Percentiles rank a stretch among this genome's conserved stretches.
Evolutionary conservation across 2,113 vertebrate genomes (phyloP).

Genomic region (Emydocephalus ijimae): DNA sequence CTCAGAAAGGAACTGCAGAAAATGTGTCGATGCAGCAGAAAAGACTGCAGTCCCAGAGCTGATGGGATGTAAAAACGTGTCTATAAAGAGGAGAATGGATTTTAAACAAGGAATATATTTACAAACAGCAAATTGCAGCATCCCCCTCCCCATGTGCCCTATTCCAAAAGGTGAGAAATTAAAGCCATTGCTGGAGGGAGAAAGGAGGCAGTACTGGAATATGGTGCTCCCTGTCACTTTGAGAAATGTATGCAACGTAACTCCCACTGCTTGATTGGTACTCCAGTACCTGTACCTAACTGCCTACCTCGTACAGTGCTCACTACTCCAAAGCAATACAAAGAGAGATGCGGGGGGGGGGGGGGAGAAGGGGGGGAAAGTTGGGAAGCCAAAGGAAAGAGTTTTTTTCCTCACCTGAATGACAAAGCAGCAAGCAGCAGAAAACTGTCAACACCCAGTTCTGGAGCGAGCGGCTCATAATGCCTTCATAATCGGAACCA

Average conservation of each 20-base stretch:
- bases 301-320: not conserved
- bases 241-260: not conserved
- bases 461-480: slow-evolving; percentile 74
- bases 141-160: not conserved
- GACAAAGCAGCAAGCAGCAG: slow-evolving; percentile 67
- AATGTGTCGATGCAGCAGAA: slow-evolving; percentile 75
- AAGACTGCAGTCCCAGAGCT: slow-evolving; percentile 45
- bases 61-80: not conserved
- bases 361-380: not conserved
- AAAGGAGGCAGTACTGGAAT: not conserved
- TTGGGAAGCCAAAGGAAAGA: not conserved
- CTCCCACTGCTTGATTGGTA: not conserved
- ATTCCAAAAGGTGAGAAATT: not conserved
- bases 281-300: not conserved
- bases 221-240: not conserved
- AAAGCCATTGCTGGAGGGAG: not conserved
- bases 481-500: slow-evolving; percentile 72
- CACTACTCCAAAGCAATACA: not conserved
- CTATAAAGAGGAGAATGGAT: not conserved
- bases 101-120: not conserved
- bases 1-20: slow-evolving; percentile 51
- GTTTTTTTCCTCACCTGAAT: slow-evolving; percentile 72
- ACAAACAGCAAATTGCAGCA: not conserved
- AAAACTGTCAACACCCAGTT: slow-evolving; percentile 78
- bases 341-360: not conserved